A percentile compares a stretch with the other conserved stretches of the same genome.
Conservation (phyloP, 2,888 invertebrate species). For the Eumacrocentrus americanus region DNA sequence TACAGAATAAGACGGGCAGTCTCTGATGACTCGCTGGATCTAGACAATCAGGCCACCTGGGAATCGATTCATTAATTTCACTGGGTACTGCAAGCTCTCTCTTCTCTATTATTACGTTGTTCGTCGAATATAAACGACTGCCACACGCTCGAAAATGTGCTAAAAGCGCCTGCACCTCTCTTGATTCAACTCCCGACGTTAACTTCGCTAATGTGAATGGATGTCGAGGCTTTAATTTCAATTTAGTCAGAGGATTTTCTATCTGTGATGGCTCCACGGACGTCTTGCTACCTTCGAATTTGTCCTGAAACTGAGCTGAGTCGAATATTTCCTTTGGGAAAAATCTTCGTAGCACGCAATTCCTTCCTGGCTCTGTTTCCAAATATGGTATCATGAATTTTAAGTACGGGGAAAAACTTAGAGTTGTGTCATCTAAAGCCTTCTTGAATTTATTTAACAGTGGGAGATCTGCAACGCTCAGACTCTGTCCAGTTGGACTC, state of each 20-base stretch:
- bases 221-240: conserved; percentile 69
- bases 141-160: conserved; percentile 90
- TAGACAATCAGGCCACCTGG: conserved; percentile 69
- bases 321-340: conserved; percentile 78
- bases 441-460: conserved; percentile 75
- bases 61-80: conserved; percentile 23
- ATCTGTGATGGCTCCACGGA: conserved; percentile 29
- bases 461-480: conserved; percentile 67
- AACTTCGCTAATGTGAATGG: conserved; percentile 77
- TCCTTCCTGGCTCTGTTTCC: conserved; percentile 82
- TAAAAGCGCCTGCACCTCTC: conserved; percentile 73
- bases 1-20: conserved; percentile 87
- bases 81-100: conserved; percentile 13
- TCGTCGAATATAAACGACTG: conserved; percentile 60
- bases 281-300: conserved; percentile 47
- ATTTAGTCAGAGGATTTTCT: conserved; percentile 36
- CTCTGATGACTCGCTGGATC: conserved; percentile 85
- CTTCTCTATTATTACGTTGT: conserved; percentile 43
- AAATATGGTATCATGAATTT: conserved; percentile 85
- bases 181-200: conserved; percentile 69
- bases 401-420: conserved; percentile 88
- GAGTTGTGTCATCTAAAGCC: conserved; percentile 73
- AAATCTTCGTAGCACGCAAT: conserved; percentile 74
- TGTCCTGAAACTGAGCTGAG: conserved; percentile 68
- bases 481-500: conserved; percentile 56